Percentiles rank a stretch among this genome's conserved stretches.
These are phyloP conservation scores for Gnathonemus echidnorhynchus DNA, from an alignment of 2,113 vertebrate species.

Conservation along the genomic window DNA sequence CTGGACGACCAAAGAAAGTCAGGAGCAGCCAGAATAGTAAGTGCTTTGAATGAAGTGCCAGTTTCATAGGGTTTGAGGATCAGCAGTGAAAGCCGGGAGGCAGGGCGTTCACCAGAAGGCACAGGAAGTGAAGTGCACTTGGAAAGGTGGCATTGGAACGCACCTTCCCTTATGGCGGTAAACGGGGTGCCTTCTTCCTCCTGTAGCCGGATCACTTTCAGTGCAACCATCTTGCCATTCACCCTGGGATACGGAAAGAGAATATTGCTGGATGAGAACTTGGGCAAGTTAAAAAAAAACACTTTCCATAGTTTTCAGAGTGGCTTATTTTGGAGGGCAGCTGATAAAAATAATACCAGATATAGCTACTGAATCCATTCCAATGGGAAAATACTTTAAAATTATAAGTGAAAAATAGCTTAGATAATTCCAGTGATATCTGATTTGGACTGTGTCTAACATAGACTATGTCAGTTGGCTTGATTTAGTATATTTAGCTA, in stretches of 20 bases:
- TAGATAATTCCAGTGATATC: neutral
- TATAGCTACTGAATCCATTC: neutral
- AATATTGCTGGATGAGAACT: conserved; percentile 1
- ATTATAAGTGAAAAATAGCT: neutral
- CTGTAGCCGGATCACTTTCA: conserved; percentile 94
- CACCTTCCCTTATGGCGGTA: conserved; percentile 96
- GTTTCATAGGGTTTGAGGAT: neutral
- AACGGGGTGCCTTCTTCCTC: conserved; percentile 96
- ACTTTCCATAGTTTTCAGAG: neutral
- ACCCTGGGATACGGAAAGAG: conserved; percentile 59
- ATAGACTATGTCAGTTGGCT: neutral
- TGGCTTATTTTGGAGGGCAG: neutral
- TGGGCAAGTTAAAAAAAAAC: neutral
- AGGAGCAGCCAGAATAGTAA: neutral
- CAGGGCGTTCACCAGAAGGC: neutral
- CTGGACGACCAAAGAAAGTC: too few relatives aligned
- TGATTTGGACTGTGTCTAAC: neutral
- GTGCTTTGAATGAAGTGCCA: neutral
- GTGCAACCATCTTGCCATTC: conserved; percentile 88
- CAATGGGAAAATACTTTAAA: neutral
- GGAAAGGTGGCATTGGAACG: neutral
- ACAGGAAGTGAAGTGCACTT: neutral
- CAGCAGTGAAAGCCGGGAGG: neutral
- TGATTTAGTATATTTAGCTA: neutral
- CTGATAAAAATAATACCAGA: neutral